Percentiles rank a stretch among this genome's conserved stretches.
These are phyloP conservation scores for Sminthopsis crassicaudata DNA, from an alignment of 2,113 vertebrate genomes.

Conservation along the genomic window DNA sequence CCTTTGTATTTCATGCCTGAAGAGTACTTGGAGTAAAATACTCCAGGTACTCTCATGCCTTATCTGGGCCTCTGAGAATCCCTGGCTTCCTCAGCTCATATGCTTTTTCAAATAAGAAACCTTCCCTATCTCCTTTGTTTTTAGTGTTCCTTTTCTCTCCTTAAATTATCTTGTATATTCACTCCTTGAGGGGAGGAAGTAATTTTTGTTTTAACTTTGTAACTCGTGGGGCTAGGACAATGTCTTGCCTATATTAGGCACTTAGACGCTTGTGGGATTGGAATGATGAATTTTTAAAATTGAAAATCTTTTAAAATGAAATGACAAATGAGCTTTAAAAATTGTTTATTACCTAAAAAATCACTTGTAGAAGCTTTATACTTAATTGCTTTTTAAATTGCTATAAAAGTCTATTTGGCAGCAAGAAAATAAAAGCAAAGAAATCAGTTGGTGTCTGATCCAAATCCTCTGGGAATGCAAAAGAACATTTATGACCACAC, in stretches of 20 bases:
- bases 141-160: background rate
- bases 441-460: background rate
- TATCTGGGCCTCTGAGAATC: background rate
- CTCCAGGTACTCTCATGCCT: background rate
- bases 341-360: background rate
- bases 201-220: background rate
- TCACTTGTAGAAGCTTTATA: background rate
- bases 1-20: background rate
- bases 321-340: background rate
- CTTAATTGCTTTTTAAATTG: background rate
- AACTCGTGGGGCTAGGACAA: background rate
- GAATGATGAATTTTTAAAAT: background rate
- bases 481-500: background rate
- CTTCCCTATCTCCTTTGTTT: background rate
- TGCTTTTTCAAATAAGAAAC: background rate
- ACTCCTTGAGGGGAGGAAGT: background rate
- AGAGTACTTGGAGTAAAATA: background rate
- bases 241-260: background rate
- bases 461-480: background rate
- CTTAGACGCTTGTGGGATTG: background rate
- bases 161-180: background rate
- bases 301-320: background rate
- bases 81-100: background rate
- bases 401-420: background rate
- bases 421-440: background rate